Evolutionary conservation across 2,113 vertebrate species (phyloP).

Genomic region (Illadopsis cleaveri): DNA sequence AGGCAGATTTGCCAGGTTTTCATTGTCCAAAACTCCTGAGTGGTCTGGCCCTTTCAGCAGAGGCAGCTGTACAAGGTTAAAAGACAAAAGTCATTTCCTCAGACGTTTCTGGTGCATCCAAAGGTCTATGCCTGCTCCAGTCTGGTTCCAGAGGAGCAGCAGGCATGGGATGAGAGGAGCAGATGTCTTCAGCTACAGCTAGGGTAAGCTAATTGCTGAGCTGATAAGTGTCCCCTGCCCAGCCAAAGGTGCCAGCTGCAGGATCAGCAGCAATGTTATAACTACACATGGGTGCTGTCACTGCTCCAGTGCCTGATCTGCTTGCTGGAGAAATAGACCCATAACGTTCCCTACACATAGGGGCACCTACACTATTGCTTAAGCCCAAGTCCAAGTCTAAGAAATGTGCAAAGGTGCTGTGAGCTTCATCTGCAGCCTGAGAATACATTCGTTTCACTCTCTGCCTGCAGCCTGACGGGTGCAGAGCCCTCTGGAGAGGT

Average conservation of each 20-base stretch:
- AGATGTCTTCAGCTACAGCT: background rate
- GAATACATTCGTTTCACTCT: background rate
- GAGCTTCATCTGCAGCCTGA: background rate
- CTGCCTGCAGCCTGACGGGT: rapidly evolving
- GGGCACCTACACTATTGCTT: background rate
- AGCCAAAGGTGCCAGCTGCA: background rate
- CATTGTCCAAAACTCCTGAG: background rate
- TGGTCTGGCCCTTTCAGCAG: background rate
- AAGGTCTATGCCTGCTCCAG: background rate
- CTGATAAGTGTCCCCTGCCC: background rate
- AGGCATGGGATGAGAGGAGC: background rate
- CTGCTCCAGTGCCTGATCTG: background rate
- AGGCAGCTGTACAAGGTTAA: background rate
- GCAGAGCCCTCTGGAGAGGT: background rate
- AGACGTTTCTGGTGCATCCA: background rate
- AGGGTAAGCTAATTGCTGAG: background rate
- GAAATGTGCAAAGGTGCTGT: background rate
- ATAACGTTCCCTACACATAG: rapidly evolving
- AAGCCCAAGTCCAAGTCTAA: background rate
- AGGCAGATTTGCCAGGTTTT: background rate
- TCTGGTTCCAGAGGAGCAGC: background rate
- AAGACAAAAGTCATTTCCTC: background rate
- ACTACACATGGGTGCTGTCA: background rate
- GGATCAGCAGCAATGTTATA: background rate
- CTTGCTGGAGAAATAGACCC: background rate